Evolutionary conservation across 2,888 invertebrate species (phyloP).

Genomic region (Temnothorax rugatulus): DNA sequence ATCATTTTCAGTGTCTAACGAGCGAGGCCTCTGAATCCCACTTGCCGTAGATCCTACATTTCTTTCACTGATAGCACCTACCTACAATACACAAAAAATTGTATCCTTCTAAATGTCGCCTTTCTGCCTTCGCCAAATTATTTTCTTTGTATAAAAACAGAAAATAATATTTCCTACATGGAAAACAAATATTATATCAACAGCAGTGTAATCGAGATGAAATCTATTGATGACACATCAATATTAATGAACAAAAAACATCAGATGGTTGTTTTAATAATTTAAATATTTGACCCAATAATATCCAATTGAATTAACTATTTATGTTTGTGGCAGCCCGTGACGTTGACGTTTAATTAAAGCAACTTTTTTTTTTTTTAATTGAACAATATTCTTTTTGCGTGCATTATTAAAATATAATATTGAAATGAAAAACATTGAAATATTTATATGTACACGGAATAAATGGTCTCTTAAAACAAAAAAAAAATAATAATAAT

Average conservation of each 20-base stretch:
- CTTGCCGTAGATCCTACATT: constrained; percentile 80
- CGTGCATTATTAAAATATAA: not conserved
- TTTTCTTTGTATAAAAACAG: constrained; percentile 2
- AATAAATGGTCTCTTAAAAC: not conserved
- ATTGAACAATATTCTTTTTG: no score
- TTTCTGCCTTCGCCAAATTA: not conserved
- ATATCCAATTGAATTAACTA: no score
- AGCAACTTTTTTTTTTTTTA: no score
- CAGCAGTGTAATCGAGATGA: no score
- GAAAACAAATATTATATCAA: no score
- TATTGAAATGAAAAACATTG: not conserved
- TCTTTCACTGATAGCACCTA: constrained; percentile 79
- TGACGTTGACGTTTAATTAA: no score
- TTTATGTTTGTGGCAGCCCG: no score
- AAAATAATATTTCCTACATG: not conserved
- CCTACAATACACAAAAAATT: constrained; percentile 67
- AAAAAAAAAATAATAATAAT: not conserved
- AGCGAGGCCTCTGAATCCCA: constrained; percentile 80
- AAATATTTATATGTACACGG: not conserved
- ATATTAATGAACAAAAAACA: no score
- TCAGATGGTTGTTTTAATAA: no score
- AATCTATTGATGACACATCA: no score
- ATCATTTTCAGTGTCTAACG: constrained; percentile 82
- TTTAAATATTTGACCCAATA: no score
- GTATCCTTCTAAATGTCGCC: not conserved